A percentile compares a stretch with the other conserved stretches of the same genome.
These are phyloP conservation scores for Acanthochromis polyacanthus DNA, from an alignment of 2,113 vertebrate genomes.

Conservation along the genomic window DNA sequence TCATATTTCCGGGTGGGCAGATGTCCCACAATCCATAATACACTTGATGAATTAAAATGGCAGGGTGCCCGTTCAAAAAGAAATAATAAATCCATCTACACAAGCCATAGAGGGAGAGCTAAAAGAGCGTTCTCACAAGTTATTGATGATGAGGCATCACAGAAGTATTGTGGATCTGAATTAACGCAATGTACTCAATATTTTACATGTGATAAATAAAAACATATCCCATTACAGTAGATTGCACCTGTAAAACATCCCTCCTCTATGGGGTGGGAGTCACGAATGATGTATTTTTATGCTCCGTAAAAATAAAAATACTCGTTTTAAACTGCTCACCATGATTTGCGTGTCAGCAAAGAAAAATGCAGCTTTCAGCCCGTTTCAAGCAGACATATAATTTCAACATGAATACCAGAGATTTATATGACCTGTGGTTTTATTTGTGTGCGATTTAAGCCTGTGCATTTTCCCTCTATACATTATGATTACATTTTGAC, in stretches of 20 bases:
- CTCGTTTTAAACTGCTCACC: background rate
- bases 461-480: background rate
- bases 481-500: conserved; percentile 13
- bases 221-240: background rate
- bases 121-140: conserved; percentile 6
- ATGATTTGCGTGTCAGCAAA: background rate
- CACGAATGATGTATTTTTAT: background rate
- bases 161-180: background rate
- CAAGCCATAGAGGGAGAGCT: background rate
- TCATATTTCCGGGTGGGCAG: conserved; percentile 39
- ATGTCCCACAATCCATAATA: conserved; percentile 64
- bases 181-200: background rate
- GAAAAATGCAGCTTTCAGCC: background rate
- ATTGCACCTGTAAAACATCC: background rate
- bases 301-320: background rate
- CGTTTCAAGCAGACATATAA: background rate
- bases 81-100: background rate
- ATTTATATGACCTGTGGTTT: background rate
- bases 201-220: conserved; percentile 6
- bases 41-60: conserved; percentile 80
- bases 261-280: background rate
- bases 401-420: background rate
- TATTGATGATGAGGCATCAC: conserved; percentile 28
- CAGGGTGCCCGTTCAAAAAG: conserved; percentile 62
- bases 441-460: background rate